phyloP scores from a whole-genome alignment of 2,888 invertebrate genomes.

The Hermaeophaga mercurialis region DNA sequence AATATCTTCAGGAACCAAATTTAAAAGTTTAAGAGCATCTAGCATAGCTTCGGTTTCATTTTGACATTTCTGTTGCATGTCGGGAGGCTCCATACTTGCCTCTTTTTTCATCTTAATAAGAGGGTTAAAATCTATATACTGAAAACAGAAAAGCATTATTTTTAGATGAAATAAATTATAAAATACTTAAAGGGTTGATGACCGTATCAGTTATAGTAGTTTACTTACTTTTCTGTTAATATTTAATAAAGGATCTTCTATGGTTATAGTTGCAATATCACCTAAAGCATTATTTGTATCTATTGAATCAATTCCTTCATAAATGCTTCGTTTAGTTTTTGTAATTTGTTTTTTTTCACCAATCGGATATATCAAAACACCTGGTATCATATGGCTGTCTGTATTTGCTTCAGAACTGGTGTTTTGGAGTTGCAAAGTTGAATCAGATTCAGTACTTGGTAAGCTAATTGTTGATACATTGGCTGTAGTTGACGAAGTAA shows the following conservation, averaged over 20 bases:
- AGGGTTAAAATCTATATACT: slow-evolving; percentile 23
- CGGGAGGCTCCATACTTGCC: background rate
- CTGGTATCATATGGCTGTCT: slow-evolving; percentile 34
- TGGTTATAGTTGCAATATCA: slow-evolving; percentile 6
- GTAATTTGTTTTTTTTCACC: slow-evolving; percentile 4
- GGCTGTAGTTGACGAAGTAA: background rate
- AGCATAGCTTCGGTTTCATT: slow-evolving; percentile 30
- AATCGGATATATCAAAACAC: slow-evolving; percentile 39
- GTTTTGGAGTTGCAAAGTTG: background rate
- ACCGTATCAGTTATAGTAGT: no score
- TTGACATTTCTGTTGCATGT: slow-evolving; percentile 21
- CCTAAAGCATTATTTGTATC: background rate
- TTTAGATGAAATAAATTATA: no score
- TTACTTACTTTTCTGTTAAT: slow-evolving; percentile 13
- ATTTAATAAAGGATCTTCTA: slow-evolving; percentile 8
- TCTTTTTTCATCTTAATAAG: slow-evolving; percentile 27
- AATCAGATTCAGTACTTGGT: background rate
- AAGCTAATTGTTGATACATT: background rate
- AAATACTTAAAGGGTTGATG: no score
- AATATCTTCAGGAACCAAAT: background rate
- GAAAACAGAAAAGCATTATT: no score
- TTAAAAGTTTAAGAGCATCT: slow-evolving; percentile 25
- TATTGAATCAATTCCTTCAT: slow-evolving; percentile 2
- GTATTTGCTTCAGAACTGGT: background rate
- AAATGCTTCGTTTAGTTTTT: slow-evolving; percentile 24